Conservation (phyloP, 2,113 vertebrate genomes). For the Coreoperca whiteheadi region DNA sequence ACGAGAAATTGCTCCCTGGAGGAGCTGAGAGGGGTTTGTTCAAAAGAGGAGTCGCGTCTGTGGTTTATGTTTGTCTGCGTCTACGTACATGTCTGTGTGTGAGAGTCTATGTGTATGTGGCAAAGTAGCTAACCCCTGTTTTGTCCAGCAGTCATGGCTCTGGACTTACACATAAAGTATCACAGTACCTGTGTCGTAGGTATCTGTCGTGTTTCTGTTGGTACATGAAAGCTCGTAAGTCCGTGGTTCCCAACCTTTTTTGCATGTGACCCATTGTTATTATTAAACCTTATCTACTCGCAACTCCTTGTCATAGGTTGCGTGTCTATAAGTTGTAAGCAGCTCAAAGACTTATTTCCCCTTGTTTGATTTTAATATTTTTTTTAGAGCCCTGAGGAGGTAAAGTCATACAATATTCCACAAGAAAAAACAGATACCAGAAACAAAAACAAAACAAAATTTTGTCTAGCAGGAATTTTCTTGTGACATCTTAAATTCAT, state of each 20-base stretch:
- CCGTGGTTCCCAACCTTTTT: neutral
- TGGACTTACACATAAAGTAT: neutral
- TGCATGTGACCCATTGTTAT: neutral
- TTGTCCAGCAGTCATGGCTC: neutral
- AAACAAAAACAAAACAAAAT: neutral
- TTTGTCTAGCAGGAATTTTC: neutral
- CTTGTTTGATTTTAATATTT: neutral
- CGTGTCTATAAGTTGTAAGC: neutral
- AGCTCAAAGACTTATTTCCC: neutral
- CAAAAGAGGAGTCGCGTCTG: constrained; percentile 16
- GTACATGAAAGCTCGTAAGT: neutral
- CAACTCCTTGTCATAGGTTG: neutral
- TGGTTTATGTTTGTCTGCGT: constrained; percentile 10
- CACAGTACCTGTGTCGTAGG: neutral
- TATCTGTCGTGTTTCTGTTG: neutral
- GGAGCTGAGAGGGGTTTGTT: constrained; percentile 3
- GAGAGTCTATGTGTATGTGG: constrained; percentile 17
- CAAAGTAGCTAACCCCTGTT: neutral
- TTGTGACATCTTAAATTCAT: neutral
- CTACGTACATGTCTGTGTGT: neutral
- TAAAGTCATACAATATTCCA: neutral
- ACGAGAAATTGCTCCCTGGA: constrained; percentile 30
- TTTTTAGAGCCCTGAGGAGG: neutral
- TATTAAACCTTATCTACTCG: neutral
- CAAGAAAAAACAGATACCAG: neutral